Conservation (phyloP, 1,140 invertebrate species). For the Samia ricini region DNA sequence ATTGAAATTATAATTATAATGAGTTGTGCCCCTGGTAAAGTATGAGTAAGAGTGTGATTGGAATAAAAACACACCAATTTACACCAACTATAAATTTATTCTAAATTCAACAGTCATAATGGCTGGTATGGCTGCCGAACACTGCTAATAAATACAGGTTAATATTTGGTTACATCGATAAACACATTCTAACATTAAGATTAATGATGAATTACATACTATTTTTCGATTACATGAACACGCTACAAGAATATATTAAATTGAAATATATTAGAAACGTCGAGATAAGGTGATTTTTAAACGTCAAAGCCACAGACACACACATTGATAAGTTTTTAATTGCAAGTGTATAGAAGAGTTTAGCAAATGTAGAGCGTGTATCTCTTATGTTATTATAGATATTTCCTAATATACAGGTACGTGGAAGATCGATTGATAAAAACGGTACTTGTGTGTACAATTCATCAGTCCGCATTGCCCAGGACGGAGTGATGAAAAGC, state of each 20-base stretch:
- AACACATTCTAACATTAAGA: conserved; percentile 1
- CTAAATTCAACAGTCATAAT: conserved; percentile 69
- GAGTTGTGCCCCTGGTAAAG: too few species aligned
- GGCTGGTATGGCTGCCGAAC: conserved; percentile 72
- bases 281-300: neutral
- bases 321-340: neutral
- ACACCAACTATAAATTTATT: conserved; percentile 63
- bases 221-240: neutral
- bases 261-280: neutral
- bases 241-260: neutral
- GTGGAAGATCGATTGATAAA: too few species aligned
- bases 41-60: neutral
- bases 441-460: conserved; percentile 28
- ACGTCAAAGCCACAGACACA: neutral
- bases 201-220: neutral
- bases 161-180: conserved; percentile 25
- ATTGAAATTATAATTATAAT: too few species aligned
- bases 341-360: conserved; percentile 8
- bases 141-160: conserved; percentile 29
- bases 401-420: too few species aligned
- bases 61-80: conserved; percentile 44
- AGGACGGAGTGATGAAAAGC: conserved; percentile 61
- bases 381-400: too few species aligned
- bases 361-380: conserved; percentile 29
- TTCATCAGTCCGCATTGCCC: conserved; percentile 76